Percentiles rank a stretch among this genome's conserved stretches.
Conservation (phyloP, 2,888 invertebrate genomes). For the Marasmarcha lunaedactyla region DNA sequence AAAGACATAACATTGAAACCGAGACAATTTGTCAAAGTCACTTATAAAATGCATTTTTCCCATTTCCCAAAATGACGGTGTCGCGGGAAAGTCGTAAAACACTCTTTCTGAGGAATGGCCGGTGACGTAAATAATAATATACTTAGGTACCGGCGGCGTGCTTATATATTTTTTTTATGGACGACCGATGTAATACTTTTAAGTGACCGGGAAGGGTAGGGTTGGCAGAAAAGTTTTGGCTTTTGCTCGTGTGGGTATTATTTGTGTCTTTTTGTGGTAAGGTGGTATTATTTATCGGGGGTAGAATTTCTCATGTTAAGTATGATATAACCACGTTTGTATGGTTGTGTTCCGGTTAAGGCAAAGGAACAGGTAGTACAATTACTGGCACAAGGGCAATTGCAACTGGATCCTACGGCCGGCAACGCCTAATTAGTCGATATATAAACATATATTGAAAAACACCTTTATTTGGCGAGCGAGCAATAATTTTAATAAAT, state of each 20-base stretch:
- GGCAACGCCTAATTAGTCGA: too few species aligned
- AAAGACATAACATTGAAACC: background rate
- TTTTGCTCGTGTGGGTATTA: too few species aligned
- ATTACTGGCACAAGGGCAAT: too few species aligned
- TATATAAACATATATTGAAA: too few species aligned
- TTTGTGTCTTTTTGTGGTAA: background rate
- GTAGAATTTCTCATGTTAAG: too few species aligned
- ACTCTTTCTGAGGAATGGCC: constrained; percentile 12
- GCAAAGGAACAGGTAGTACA: too few species aligned
- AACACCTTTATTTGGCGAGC: too few species aligned
- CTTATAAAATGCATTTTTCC: constrained; percentile 4
- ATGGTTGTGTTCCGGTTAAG: too few species aligned
- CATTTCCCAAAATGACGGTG: constrained; percentile 7
- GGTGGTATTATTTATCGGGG: too few species aligned
- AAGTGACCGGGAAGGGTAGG: constrained; percentile 19
- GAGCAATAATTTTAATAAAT: too few species aligned
- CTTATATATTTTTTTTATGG: constrained; percentile 24
- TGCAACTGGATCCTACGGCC: too few species aligned
- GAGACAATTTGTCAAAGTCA: background rate
- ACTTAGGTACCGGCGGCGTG: constrained; percentile 14
- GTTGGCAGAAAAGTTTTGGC: constrained; percentile 11
- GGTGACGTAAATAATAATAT: constrained; percentile 17
- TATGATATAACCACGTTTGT: too few species aligned
- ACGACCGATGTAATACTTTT: constrained; percentile 21
- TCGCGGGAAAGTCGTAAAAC: constrained; percentile 15